These are phyloP conservation scores for Apamea monoglypha DNA, from an alignment of 2,888 invertebrate genomes.

Conservation along the genomic window DNA sequence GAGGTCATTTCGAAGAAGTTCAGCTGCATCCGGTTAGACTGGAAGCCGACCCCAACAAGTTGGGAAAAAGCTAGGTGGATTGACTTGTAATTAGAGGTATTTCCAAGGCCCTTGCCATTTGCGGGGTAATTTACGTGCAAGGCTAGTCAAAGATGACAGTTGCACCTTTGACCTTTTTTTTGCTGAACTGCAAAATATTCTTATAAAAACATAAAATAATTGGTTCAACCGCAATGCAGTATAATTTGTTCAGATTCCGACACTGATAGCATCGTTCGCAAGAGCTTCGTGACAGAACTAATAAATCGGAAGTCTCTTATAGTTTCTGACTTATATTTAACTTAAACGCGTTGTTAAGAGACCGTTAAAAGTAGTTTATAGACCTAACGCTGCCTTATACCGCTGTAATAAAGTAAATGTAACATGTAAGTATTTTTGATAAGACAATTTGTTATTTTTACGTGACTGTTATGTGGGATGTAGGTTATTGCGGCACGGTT, in stretches of 20 bases:
- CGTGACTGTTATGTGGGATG: constrained; percentile 7
- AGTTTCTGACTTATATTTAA: constrained; percentile 60
- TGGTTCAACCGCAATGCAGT: constrained; percentile 68
- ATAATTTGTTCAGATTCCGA: constrained; percentile 65
- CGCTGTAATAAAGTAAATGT: constrained; percentile 35
- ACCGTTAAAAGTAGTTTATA: constrained; percentile 63
- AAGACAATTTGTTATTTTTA: constrained; percentile 29
- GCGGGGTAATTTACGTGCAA: neutral
- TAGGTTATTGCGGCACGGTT: too few relatives aligned
- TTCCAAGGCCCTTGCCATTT: neutral
- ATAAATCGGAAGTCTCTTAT: constrained; percentile 64
- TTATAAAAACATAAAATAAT: constrained; percentile 25
- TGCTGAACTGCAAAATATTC: neutral
- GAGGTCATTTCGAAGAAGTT: too few relatives aligned
- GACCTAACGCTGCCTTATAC: constrained; percentile 52
- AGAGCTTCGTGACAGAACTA: constrained; percentile 71
- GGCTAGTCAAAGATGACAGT: neutral
- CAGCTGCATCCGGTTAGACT: neutral
- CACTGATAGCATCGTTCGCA: constrained; percentile 58
- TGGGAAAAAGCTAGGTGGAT: neutral
- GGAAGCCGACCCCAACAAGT: neutral
- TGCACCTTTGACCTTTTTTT: neutral
- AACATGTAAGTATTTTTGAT: constrained; percentile 20
- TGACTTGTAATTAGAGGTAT: neutral
- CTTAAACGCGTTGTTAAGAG: constrained; percentile 52